A percentile compares a stretch with the other conserved stretches of the same genome.
phyloP scores from a whole-genome alignment of 2,888 invertebrate genomes.

The Entomobrya multifasciata region DNA sequence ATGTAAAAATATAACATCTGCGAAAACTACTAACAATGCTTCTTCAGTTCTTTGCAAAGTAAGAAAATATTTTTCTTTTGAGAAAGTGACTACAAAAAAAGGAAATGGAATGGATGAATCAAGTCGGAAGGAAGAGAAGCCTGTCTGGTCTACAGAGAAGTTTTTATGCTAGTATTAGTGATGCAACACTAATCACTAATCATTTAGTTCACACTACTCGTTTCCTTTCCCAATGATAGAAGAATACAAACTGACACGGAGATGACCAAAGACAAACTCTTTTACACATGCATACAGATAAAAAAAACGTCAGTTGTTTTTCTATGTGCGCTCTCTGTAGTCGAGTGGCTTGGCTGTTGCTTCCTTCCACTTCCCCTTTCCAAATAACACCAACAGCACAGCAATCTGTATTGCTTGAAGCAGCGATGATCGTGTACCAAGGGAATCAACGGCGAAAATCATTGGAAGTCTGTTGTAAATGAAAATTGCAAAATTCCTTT shows the following conservation, averaged over 20 bases:
- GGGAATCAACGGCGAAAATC: conserved; percentile 38
- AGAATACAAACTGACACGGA: conserved; percentile 50
- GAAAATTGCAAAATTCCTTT: conserved; percentile 56
- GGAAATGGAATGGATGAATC: neutral
- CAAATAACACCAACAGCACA: neutral
- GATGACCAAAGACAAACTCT: conserved; percentile 28
- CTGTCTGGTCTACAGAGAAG: too few relatives aligned
- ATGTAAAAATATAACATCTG: conserved; percentile 47
- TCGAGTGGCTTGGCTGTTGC: conserved; percentile 42
- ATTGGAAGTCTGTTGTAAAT: conserved; percentile 42
- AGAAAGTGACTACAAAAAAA: neutral
- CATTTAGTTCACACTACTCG: conserved; percentile 54
- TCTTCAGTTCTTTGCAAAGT: neutral
- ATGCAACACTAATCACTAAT: conserved; percentile 46
- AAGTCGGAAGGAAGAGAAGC: too few relatives aligned
- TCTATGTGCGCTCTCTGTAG: neutral
- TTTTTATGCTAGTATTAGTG: too few relatives aligned
- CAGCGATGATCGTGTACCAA: too few relatives aligned
- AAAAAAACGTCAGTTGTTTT: neutral
- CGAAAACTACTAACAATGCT: conserved; percentile 26
- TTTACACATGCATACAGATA: neutral
- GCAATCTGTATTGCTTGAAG: neutral
- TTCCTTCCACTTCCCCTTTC: neutral
- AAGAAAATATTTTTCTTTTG: neutral
- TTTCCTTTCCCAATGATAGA: conserved; percentile 18